These are phyloP conservation scores for Hypothenemus hampei DNA, from an alignment of 1,140 invertebrate genomes.

Conservation along the genomic window DNA sequence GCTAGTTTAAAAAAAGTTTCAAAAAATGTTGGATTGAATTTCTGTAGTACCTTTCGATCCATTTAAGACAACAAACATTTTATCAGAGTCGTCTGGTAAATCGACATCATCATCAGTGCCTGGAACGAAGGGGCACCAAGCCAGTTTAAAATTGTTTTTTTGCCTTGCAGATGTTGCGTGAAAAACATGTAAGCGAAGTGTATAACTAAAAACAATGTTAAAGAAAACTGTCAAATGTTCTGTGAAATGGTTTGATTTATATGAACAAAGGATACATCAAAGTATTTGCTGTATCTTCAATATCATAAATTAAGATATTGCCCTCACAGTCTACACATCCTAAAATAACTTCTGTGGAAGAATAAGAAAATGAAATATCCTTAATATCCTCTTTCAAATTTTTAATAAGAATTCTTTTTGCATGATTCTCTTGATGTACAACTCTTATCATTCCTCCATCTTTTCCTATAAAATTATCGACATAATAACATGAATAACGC, in stretches of 20 bases:
- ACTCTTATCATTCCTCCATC: constrained; percentile 77
- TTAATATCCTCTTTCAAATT: constrained; percentile 78
- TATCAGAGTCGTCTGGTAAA: constrained; percentile 66
- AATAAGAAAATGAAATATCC: constrained; percentile 86
- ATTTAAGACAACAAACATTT: constrained; percentile 75
- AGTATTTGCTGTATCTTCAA: constrained; percentile 58
- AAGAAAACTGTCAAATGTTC: neutral
- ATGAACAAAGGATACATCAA: constrained; percentile 51
- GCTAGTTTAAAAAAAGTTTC: constrained; percentile 43
- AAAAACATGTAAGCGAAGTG: constrained; percentile 51
- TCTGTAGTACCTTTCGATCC: constrained; percentile 59
- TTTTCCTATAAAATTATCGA: constrained; percentile 52
- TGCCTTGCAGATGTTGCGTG: constrained; percentile 46
- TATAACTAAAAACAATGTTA: constrained; percentile 31
- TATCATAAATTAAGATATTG: constrained; percentile 75
- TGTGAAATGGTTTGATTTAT: neutral
- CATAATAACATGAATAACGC: constrained; percentile 29
- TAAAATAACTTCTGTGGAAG: constrained; percentile 67
- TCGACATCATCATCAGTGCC: constrained; percentile 57
- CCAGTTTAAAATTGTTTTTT: constrained; percentile 60
- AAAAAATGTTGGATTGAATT: neutral
- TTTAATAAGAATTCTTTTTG: constrained; percentile 75
- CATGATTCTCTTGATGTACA: constrained; percentile 66
- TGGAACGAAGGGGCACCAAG: constrained; percentile 91
- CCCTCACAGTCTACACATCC: constrained; percentile 82